These are phyloP conservation scores for Pomatostomus ruficeps DNA, from an alignment of 2,113 vertebrate species.

Conservation along the genomic window DNA sequence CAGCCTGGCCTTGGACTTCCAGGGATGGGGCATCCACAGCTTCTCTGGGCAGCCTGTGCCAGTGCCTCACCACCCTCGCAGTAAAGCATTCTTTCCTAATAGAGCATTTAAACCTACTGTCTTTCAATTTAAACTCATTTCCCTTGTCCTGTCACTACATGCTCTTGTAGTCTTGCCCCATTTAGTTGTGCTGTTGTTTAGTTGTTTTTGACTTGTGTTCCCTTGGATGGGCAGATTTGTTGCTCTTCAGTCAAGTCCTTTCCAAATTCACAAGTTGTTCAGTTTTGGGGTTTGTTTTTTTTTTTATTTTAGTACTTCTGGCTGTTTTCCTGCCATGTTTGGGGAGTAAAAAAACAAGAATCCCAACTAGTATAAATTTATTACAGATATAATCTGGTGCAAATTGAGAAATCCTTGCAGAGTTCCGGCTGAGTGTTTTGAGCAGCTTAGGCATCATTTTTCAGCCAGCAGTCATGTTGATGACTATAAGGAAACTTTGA, in stretches of 20 bases:
- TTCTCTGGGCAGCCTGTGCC: not conserved
- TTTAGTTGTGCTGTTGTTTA: not conserved
- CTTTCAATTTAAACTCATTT: not conserved
- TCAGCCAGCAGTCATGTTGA: not conserved
- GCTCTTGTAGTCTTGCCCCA: not conserved
- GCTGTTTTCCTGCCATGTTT: not conserved
- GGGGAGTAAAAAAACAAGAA: fast-evolving
- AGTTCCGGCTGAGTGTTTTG: not conserved
- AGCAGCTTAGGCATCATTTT: not conserved
- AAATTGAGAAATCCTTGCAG: not conserved
- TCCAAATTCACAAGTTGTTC: fast-evolving
- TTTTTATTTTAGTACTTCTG: not conserved
- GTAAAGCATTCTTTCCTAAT: not conserved
- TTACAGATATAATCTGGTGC: not conserved
- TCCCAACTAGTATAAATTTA: fast-evolving
- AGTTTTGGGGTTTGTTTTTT: too few relatives aligned
- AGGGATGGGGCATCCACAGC: not conserved
- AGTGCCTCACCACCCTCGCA: not conserved
- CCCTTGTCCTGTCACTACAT: too few relatives aligned
- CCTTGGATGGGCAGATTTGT: not conserved
- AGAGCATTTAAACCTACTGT: not conserved
- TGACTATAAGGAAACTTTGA: not conserved
- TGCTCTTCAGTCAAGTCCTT: not conserved
- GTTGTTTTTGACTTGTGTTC: not conserved
- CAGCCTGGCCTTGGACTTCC: not conserved